Conservation (phyloP, 2,797 vertebrate species). For the Octomys mimax region DNA sequence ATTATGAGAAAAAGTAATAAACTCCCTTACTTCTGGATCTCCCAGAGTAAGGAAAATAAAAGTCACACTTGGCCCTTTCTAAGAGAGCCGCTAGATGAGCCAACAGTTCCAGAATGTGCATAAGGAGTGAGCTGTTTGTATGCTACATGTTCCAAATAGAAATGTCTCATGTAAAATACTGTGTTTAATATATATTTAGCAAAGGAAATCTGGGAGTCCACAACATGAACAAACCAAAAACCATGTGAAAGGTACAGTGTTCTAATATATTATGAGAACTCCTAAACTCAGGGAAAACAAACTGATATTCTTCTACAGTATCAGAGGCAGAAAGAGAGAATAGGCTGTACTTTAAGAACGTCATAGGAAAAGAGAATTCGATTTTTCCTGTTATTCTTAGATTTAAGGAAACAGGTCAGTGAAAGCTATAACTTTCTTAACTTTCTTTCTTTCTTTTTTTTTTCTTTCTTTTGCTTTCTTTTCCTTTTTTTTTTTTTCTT, state of each 20-base stretch:
- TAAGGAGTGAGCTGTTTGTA: neutral
- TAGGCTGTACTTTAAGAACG: neutral
- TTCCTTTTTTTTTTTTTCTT: too few relatives aligned
- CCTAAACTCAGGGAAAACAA: neutral
- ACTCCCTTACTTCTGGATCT: neutral
- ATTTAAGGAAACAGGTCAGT: slow-evolving; percentile 26
- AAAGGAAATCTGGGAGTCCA: neutral
- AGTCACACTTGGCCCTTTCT: neutral
- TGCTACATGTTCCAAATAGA: neutral
- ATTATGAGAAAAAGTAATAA: slow-evolving; percentile 4
- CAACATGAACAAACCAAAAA: neutral
- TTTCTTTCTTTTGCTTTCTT: too few relatives aligned
- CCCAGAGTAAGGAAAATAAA: neutral
- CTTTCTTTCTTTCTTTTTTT: too few relatives aligned
- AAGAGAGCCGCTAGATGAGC: neutral
- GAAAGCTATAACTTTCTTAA: neutral
- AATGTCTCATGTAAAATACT: neutral
- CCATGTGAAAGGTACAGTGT: neutral
- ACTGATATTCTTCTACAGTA: neutral
- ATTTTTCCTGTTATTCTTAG: neutral
- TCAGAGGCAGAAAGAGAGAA: neutral
- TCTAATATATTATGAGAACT: neutral
- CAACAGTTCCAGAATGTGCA: neutral
- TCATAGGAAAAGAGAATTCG: neutral
- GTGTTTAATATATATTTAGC: neutral